These are phyloP conservation scores for Pilophorus perplexus DNA, from an alignment of 2,888 invertebrate genomes.

Conservation along the genomic window DNA sequence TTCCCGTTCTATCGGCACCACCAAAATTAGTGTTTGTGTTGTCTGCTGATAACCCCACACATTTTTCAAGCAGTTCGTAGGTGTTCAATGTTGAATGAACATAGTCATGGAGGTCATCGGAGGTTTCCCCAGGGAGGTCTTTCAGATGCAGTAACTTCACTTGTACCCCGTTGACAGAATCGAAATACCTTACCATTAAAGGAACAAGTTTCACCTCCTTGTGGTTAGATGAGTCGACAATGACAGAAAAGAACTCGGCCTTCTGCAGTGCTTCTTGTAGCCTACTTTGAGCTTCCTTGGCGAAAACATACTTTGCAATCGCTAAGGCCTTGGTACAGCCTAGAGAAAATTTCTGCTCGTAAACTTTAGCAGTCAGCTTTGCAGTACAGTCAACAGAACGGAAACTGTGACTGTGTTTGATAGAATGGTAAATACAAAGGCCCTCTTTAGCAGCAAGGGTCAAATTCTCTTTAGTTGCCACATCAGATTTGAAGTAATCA, in stretches of 20 bases:
- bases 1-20: constrained; percentile 35
- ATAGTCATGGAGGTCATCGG: constrained; percentile 2
- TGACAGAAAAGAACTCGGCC: constrained; percentile 37
- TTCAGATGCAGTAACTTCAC: constrained; percentile 40
- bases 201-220: constrained; percentile 42
- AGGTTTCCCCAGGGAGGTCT: constrained; percentile 33
- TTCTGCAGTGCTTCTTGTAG: constrained; percentile 36
- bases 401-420: constrained; percentile 22
- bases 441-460: constrained; percentile 27
- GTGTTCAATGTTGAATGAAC: not conserved
- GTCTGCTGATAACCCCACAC: constrained; percentile 33
- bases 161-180: constrained; percentile 24
- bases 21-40: constrained; percentile 44
- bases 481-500: no score
- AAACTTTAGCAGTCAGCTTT: not conserved
- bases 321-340: constrained; percentile 35
- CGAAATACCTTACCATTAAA: constrained; percentile 42
- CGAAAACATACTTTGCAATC: constrained; percentile 43
- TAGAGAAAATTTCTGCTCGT: constrained; percentile 3
- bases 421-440: not conserved
- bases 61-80: constrained; percentile 11
- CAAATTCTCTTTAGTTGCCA: constrained; percentile 6
- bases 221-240: constrained; percentile 45
- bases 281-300: constrained; percentile 34
- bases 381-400: constrained; percentile 19